Conservation (phyloP, 2,113 vertebrate genomes). For the Pomatostomus ruficeps region DNA sequence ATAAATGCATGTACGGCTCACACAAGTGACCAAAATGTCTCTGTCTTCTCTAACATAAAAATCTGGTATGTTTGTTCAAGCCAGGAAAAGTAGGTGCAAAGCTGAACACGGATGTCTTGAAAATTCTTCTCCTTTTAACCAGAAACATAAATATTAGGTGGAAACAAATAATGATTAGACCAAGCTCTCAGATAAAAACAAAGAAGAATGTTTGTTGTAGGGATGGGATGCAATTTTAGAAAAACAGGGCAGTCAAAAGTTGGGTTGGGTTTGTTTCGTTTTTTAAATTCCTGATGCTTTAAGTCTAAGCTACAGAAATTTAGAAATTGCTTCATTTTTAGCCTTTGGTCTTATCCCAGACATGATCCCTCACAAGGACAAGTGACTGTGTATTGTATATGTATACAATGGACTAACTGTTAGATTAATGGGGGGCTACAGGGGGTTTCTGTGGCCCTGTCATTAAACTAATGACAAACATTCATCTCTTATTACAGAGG, state of each 20-base stretch:
- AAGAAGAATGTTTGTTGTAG: neutral
- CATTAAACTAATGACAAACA: conserved; percentile 39
- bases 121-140: neutral
- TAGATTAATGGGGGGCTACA: conserved; percentile 23
- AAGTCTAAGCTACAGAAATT: neutral
- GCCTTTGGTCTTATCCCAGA: neutral
- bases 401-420: conserved; percentile 27
- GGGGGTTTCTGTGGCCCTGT: conserved; percentile 16
- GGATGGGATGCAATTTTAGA: neutral
- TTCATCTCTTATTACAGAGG: conserved; percentile 27
- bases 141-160: neutral
- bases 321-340: conserved; percentile 1
- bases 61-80: neutral
- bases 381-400: neutral
- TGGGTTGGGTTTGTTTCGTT: neutral
- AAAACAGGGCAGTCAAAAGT: neutral
- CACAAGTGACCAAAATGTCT: neutral
- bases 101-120: neutral
- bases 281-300: neutral
- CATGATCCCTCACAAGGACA: neutral
- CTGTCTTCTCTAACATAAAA: neutral
- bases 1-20: neutral
- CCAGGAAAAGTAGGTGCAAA: neutral
- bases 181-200: neutral
- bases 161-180: neutral